Conservation (phyloP, 2,888 invertebrate species). For the Sarcophaga subvicina region DNA sequence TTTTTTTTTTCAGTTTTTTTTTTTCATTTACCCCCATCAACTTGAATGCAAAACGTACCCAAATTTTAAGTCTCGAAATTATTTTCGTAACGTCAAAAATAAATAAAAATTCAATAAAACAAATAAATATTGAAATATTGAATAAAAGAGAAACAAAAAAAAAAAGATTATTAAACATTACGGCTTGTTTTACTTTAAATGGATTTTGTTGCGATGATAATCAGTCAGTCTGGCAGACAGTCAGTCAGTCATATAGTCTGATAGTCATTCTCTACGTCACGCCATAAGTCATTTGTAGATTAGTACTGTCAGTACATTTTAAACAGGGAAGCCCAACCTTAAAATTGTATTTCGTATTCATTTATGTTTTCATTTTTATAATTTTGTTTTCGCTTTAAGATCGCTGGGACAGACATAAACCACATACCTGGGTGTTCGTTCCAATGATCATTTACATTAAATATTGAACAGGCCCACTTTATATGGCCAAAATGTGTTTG, state of each 20-base stretch:
- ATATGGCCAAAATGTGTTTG: conserved; percentile 48
- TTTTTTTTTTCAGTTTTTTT: conserved; percentile 4
- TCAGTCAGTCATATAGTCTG: conserved; percentile 8
- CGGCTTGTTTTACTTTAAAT: conserved; percentile 58
- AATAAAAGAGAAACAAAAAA: not conserved
- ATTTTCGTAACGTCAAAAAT: conserved; percentile 27
- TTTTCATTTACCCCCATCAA: not conserved
- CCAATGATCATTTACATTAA: conserved; percentile 21
- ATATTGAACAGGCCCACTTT: conserved; percentile 51
- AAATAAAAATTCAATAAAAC: conserved; percentile 23
- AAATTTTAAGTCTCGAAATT: conserved; percentile 49
- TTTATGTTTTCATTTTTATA: not conserved
- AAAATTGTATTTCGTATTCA: not conserved
- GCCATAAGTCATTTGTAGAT: conserved; percentile 26
- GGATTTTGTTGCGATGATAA: conserved; percentile 36
- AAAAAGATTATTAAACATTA: conserved; percentile 27
- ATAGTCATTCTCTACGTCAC: not conserved
- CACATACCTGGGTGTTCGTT: conserved; percentile 10
- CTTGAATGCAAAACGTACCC: conserved; percentile 57
- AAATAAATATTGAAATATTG: not conserved
- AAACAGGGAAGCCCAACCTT: conserved; percentile 36
- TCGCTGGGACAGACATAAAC: conserved; percentile 9
- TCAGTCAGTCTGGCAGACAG: conserved; percentile 43
- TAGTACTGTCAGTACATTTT: conserved; percentile 44
- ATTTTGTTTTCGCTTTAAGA: conserved; percentile 16